phyloP scores from a whole-genome alignment of 2,113 vertebrate genomes.

The Psilopogon haemacephalus region DNA sequence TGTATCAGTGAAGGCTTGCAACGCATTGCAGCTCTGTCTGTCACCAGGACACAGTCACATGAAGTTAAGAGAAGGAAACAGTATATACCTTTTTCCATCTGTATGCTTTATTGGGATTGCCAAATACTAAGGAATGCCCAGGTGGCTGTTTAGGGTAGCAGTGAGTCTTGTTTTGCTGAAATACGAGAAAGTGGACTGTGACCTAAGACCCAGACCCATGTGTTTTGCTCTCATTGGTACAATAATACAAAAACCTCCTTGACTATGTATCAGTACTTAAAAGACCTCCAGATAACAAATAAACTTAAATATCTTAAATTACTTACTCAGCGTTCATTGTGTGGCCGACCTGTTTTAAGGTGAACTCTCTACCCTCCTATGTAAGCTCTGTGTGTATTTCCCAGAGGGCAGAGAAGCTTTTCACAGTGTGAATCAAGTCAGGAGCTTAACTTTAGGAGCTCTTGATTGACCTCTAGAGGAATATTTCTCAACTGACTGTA shows the following conservation, averaged over 20 bases:
- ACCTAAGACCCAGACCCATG: background rate
- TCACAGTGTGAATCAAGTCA: rapidly evolving
- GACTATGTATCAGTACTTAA: background rate
- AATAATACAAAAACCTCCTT: background rate
- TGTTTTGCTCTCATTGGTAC: background rate
- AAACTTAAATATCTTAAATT: background rate
- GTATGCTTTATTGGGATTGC: background rate
- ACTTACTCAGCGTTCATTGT: background rate
- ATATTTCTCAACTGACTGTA: background rate
- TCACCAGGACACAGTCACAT: background rate
- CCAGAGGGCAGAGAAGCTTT: background rate
- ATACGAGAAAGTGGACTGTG: background rate
- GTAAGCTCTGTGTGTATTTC: background rate
- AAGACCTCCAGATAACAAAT: background rate
- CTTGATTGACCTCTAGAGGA: conserved; percentile 30
- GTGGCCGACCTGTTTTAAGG: background rate
- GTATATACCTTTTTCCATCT: background rate
- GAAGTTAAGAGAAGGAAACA: background rate
- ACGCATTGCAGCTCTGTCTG: background rate
- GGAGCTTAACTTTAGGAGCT: background rate
- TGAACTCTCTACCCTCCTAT: background rate
- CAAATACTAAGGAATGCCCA: background rate
- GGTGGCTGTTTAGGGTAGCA: background rate
- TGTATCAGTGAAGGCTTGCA: background rate
- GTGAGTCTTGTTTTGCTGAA: background rate